Evolutionary conservation across 2,797 vertebrate species (phyloP), one percentile per base, ranked within the genome.

Genomic region (Heliangelus exortis): DNA sequence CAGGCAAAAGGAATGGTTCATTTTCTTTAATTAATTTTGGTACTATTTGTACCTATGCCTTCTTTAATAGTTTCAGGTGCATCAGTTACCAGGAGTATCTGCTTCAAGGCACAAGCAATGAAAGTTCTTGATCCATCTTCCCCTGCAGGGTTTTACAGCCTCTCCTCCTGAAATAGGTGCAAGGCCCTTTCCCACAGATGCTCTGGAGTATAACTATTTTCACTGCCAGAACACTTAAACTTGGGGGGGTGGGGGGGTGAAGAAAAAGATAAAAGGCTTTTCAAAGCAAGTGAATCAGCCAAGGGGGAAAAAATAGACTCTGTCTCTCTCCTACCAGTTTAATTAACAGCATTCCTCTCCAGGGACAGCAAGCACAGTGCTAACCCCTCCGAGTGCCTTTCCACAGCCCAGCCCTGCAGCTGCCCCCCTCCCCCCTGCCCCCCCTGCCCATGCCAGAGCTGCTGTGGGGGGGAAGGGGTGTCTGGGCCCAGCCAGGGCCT

Each of bases 281-380:
- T 93, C 58, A 89, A 84, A 87, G 74, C 33, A 79, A 89, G 61
- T 17, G 34, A 79, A 63, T 79, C 86, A 79, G 43, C 74, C 71
- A 59, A 76, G 15, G 19, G 12, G 28, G 3, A 2, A 7, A 14
- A 87, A 79, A 62, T 2, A 81, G 33, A 39, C n/a, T 73, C 41
- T 16, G n/a, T 43, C 26, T 50, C 53, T 76, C 82, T 84, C 79
- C 65, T 79, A 45, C 19, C 75, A 36, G 20, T 57, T 71, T 81
- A 77, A 81, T 78, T 50, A 89, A 74, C 6, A 59, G 33, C 75
- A 55, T 72, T 90, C 61, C 71, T 73, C 62, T 73, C 57, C 36
- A 76, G 69, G 71, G 85, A 59, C 0, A 0, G 62, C 51, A 45
- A 19, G 6, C 0, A 1, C 36, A 58, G 28, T 5, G 1, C 9